Evolutionary conservation across 2,113 vertebrate genomes (phyloP), one percentile per base, ranked within the genome.

Genomic region (Onychostruthus taczanowskii): DNA sequence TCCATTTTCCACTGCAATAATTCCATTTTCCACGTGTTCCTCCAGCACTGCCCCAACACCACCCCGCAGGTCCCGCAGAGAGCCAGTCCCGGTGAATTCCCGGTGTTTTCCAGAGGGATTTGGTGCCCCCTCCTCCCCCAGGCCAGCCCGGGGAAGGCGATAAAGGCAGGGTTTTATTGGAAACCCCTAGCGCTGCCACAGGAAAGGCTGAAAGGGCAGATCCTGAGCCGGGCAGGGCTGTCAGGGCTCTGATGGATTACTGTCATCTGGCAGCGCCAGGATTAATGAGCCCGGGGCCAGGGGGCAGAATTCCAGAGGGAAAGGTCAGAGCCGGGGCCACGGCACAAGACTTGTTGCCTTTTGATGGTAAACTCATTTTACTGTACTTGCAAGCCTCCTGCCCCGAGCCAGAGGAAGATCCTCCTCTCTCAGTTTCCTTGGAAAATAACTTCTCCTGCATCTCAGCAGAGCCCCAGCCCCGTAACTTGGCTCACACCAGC

Each of bases 231-330:
- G 94, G 93, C 94, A 55, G 97, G 96, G 91, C 97, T 93, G 97
- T 97, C 98, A 97, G 96, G 96, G 92, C 96, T 83, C n/a, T 98
- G 98, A 98, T 98, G 97, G 98, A 98, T 98, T 98, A 98, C 97
- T 98, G 97, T 97, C 98, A 98, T 97, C 97, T 98, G 98, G 98
- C 98, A 98, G 97, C 96, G 82, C 80, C 80, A 58, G 97, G 98
- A 98, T 98, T 98, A 98, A 98, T 98, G 98, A 98, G 97, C 95
- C 14, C 1, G 43, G 95, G 98, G 98, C 98, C 98, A 98, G 96
- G 98, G 98, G 97, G 92, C 96, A 97, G 97, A 97, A 98, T 98
- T 98, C 98, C 98, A 96, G 97, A 97, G 97, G 97, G 98, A 98
- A 97, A 97, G 98, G 98, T 98, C 98, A 96, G 79, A 76, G 96